A percentile compares a stretch with the other conserved stretches of the same genome.
Evolutionary conservation across 2,797 vertebrate species (phyloP).

Genomic region (Notamacropus eugenii): DNA sequence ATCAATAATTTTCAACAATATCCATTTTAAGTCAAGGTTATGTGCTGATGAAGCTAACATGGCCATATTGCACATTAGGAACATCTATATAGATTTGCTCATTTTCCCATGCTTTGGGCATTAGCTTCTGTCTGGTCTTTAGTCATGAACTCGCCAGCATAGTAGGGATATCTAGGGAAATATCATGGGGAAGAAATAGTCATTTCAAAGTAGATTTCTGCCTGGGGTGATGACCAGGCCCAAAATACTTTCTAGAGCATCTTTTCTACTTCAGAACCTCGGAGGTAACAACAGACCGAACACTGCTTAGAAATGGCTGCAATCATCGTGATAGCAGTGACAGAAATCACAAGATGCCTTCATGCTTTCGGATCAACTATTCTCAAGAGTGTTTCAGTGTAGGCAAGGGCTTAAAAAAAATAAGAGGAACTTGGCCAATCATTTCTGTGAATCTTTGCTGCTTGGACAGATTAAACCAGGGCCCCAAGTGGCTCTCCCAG

Average conservation of each 20-base stretch:
- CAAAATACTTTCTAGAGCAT: neutral
- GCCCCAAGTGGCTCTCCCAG: conserved; percentile 75
- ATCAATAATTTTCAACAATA: conserved; percentile 1
- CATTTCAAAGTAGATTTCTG: neutral
- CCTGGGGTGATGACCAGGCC: neutral
- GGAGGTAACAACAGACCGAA: conserved; percentile 44
- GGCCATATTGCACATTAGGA: neutral
- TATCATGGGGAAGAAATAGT: neutral
- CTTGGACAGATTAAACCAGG: conserved; percentile 76
- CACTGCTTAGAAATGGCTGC: conserved; percentile 48
- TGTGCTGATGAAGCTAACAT: rapidly evolving
- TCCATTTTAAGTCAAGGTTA: neutral
- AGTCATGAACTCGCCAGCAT: neutral
- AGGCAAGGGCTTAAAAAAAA: conserved; percentile 48
- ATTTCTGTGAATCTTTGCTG: conserved; percentile 71
- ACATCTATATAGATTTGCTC: neutral
- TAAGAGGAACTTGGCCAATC: conserved; percentile 60
- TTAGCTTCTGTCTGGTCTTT: neutral
- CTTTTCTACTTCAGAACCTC: conserved; percentile 14
- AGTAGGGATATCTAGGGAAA: conserved; percentile 6
- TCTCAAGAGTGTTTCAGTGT: neutral
- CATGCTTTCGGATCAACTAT: neutral
- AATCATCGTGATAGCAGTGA: neutral
- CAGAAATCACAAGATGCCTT: neutral
- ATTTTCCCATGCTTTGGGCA: rapidly evolving